These are phyloP conservation scores for Lasioglossum calceatum DNA, from an alignment of 2,888 invertebrate genomes.

Conservation along the genomic window DNA sequence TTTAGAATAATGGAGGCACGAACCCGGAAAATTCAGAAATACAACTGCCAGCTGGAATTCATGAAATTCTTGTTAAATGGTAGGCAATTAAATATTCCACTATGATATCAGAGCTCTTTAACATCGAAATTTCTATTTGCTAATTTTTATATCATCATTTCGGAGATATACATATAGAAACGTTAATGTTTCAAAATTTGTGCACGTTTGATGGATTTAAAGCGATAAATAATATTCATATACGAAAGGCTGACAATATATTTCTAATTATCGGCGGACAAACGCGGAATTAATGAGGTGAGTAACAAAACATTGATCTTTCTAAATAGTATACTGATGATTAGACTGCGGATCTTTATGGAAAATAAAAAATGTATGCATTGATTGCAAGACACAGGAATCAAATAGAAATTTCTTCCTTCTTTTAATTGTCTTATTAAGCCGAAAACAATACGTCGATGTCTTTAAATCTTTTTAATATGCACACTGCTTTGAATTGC, in stretches of 20 bases:
- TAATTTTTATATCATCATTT: not conserved
- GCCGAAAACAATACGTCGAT: no score
- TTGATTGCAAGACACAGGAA: no score
- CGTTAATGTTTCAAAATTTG: not conserved
- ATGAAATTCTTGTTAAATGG: not conserved
- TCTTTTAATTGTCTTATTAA: no score
- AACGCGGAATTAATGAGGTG: not conserved
- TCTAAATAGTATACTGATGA: not conserved
- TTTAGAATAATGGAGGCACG: not conserved
- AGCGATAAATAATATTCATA: not conserved
- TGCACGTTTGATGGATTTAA: not conserved
- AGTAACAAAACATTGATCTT: conserved; percentile 5
- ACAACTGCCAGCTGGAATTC: no score
- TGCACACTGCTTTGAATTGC: no score
- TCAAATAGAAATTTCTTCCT: no score
- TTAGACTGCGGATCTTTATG: no score
- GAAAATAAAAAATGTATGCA: no score
- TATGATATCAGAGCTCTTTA: not conserved
- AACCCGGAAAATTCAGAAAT: not conserved
- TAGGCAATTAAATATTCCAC: not conserved
- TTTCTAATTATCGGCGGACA: not conserved
- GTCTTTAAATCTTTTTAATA: no score
- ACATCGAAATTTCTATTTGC: not conserved
- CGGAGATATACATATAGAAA: not conserved
- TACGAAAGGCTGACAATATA: not conserved